Percentiles rank a stretch among this genome's conserved stretches.
Evolutionary conservation across 1,140 invertebrate species (phyloP).

Genomic region (Papilio machaon): DNA sequence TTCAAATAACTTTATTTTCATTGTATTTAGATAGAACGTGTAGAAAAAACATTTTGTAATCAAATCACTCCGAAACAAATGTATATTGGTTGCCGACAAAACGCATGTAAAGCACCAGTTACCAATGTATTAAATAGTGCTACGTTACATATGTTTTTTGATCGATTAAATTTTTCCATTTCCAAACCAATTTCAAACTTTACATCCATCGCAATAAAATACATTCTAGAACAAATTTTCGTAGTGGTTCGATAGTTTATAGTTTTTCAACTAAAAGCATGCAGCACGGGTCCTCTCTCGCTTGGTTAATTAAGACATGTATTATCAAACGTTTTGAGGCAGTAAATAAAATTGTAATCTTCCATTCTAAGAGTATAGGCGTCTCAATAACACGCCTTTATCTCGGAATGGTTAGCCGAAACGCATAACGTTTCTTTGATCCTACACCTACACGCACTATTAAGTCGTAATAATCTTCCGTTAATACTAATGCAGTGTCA

Average conservation of each 20-base stretch:
- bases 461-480: constrained; percentile 70
- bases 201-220: constrained; percentile 43
- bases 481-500: constrained; percentile 80
- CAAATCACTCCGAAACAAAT: constrained; percentile 67
- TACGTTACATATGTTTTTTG: constrained; percentile 42
- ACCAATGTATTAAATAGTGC: constrained; percentile 56
- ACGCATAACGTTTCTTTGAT: constrained; percentile 76
- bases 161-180: constrained; percentile 43
- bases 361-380: constrained; percentile 69
- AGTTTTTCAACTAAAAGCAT: constrained; percentile 44
- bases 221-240: constrained; percentile 45
- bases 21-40: constrained; percentile 48
- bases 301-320: constrained; percentile 81
- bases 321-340: constrained; percentile 80
- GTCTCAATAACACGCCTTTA: constrained; percentile 74
- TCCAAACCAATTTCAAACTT: constrained; percentile 39
- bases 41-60: constrained; percentile 60
- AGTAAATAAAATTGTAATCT: constrained; percentile 81
- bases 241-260: constrained; percentile 37
- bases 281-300: constrained; percentile 62
- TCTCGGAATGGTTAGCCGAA: constrained; percentile 71
- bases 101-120: constrained; percentile 71
- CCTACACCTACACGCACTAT: constrained; percentile 72
- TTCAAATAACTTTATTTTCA: constrained; percentile 9
- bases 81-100: constrained; percentile 70